Evolutionary conservation across 2,113 vertebrate genomes (phyloP).

Genomic region (Protomyctophum bolini): DNA sequence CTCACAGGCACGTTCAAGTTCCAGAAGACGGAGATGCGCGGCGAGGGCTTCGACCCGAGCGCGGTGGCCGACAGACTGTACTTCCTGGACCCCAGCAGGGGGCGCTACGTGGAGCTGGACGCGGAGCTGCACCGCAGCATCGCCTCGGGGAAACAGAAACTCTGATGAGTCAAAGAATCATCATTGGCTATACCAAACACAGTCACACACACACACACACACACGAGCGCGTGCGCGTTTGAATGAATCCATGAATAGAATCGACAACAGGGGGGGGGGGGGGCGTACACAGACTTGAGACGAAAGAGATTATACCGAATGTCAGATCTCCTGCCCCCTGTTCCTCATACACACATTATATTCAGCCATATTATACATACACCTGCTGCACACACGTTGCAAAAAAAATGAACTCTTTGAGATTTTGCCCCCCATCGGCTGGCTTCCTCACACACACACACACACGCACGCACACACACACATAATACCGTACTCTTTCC

Average conservation of each 20-base stretch:
- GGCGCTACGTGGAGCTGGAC: conserved; percentile 82
- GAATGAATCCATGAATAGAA: no score
- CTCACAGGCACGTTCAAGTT: conserved; percentile 93
- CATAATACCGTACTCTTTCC: conserved; percentile 4
- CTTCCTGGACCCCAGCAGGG: conserved; percentile 88
- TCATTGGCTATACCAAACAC: conserved; percentile 38
- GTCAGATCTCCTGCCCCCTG: no score
- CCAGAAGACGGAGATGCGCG: conserved; percentile 91
- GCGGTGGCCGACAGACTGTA: conserved; percentile 87
- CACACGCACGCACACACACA: conserved; percentile 12
- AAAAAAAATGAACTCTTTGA: no score
- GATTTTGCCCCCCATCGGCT: no score
- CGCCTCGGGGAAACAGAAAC: conserved; percentile 88
- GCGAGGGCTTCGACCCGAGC: conserved; percentile 84
- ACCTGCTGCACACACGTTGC: background rate
- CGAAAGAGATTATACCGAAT: no score
- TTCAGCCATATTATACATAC: background rate
- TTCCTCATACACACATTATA: no score
- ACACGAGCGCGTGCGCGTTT: background rate
- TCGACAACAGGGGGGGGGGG: no score
- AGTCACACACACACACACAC: conserved; percentile 11
- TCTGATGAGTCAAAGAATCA: conserved; percentile 76
- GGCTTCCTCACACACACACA: conserved; percentile 6
- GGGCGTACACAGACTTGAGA: no score
- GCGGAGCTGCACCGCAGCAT: conserved; percentile 81